phyloP scores from a whole-genome alignment of 1,140 invertebrate species.

The Reticulitermes speratus region DNA sequence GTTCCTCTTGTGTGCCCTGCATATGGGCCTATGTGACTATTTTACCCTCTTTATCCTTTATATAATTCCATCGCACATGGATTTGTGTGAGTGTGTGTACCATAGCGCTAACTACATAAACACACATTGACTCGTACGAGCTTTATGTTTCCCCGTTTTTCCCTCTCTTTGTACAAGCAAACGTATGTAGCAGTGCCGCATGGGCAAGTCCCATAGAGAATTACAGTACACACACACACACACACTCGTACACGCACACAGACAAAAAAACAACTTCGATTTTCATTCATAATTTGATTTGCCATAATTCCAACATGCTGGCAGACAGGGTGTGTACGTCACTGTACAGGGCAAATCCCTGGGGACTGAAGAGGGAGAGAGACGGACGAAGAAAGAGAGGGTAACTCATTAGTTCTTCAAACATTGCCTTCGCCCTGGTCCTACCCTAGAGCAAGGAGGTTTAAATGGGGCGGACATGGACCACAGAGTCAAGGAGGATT shows the following conservation, averaged over 20 bases:
- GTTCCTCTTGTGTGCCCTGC: neutral
- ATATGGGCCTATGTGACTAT: neutral
- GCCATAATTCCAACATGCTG: slow-evolving; percentile 31
- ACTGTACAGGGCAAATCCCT: slow-evolving; percentile 25
- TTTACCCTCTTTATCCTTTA: neutral
- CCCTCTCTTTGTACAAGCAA: slow-evolving; percentile 27
- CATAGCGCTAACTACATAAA: slow-evolving; percentile 26
- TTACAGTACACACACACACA: slow-evolving; percentile 21
- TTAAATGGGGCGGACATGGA: slow-evolving; percentile 13
- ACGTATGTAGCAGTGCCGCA: slow-evolving; percentile 24
- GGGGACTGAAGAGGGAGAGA: slow-evolving; percentile 15
- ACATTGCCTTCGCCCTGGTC: slow-evolving; percentile 28
- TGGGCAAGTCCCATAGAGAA: slow-evolving; percentile 5
- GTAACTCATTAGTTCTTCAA: slow-evolving; percentile 35
- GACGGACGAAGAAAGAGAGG: neutral
- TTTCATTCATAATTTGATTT: slow-evolving; percentile 35
- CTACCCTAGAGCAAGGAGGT: slow-evolving; percentile 23
- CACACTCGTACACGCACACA: neutral
- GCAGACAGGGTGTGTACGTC: slow-evolving; percentile 28
- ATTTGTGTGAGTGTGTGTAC: neutral
- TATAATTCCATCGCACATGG: neutral
- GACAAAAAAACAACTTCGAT: slow-evolving; percentile 31
- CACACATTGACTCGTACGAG: slow-evolving; percentile 23
- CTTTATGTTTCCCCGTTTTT: neutral
- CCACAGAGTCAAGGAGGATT: neutral